Conservation (phyloP, 2,113 vertebrate genomes). For the Gracilinanus agilis region DNA sequence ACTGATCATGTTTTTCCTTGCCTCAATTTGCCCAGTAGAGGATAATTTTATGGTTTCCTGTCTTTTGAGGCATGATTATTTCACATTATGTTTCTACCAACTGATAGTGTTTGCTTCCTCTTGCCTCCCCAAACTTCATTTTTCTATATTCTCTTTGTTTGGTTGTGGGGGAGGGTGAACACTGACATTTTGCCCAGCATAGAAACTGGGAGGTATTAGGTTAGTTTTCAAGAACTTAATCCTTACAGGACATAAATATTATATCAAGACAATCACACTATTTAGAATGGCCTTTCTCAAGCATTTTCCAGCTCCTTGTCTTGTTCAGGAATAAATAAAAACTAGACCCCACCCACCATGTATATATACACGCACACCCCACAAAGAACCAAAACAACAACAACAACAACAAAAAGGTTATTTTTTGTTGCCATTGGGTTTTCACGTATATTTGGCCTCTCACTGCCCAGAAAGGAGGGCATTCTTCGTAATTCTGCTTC, state of each 20-base stretch:
- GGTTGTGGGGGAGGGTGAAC: conserved; percentile 56
- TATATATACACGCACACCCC: not conserved
- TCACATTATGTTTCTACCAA: conserved; percentile 31
- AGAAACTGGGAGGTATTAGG: not conserved
- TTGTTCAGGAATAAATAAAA: not conserved
- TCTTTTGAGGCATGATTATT: conserved; percentile 20
- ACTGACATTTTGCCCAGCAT: conserved; percentile 72
- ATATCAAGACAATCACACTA: conserved; percentile 57
- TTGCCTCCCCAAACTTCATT: not conserved
- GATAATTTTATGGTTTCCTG: conserved; percentile 18
- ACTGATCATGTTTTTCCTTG: not conserved
- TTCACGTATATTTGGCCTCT: conserved; percentile 65
- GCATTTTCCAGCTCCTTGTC: conserved; percentile 58
- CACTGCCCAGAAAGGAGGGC: conserved; percentile 78
- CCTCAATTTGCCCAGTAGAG: not conserved
- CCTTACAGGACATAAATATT: conserved; percentile 59
- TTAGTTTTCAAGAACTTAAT: conserved; percentile 65
- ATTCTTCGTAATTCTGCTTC: conserved; percentile 86
- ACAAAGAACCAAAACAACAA: not conserved
- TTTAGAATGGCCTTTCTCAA: conserved; percentile 56
- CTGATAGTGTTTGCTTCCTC: not conserved
- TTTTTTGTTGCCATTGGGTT: conserved; percentile 77
- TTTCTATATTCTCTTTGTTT: conserved; percentile 45
- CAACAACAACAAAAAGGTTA: conserved; percentile 55
- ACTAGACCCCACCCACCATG: rapidly evolving